Evolutionary conservation across 2,113 vertebrate genomes (phyloP).

Genomic region (Salminus brasiliensis): DNA sequence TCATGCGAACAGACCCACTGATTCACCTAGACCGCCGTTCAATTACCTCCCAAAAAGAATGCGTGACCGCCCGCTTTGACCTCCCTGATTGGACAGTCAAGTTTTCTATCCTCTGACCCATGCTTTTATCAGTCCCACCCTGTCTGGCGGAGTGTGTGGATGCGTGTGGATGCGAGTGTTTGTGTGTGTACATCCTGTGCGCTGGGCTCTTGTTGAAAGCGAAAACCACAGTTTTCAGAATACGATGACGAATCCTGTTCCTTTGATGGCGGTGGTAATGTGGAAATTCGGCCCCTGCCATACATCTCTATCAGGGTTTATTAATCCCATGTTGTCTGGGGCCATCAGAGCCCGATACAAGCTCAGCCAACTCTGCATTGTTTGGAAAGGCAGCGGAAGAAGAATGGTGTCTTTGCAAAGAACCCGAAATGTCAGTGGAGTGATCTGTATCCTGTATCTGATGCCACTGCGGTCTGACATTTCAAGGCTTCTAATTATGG

Average conservation of each 20-base stretch:
- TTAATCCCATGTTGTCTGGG: conserved; percentile 5
- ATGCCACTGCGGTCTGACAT: neutral
- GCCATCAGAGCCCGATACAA: neutral
- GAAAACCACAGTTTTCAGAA: neutral
- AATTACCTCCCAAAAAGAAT: conserved; percentile 32
- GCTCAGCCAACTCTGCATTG: neutral
- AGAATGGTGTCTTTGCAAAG: neutral
- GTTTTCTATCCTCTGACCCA: conserved; percentile 42
- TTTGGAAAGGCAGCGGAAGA: neutral
- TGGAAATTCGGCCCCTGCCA: conserved; percentile 5
- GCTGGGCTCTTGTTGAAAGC: neutral
- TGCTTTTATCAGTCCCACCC: conserved; percentile 23
- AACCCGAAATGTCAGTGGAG: neutral
- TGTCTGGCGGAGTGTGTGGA: neutral
- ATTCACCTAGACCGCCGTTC: conserved; percentile 46
- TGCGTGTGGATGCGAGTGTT: conserved; percentile 18
- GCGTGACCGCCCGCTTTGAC: neutral
- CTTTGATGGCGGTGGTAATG: conserved; percentile 26
- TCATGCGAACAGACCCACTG: conserved; percentile 53
- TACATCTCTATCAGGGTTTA: conserved; percentile 20
- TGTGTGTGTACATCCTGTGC: neutral
- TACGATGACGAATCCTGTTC: neutral
- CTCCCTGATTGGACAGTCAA: conserved; percentile 39
- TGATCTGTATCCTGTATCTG: neutral
- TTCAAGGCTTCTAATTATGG: neutral